These are phyloP conservation scores for Caenorhabditis sp. DNA, from an alignment of 2,888 invertebrate genomes.

Conservation along the genomic window DNA sequence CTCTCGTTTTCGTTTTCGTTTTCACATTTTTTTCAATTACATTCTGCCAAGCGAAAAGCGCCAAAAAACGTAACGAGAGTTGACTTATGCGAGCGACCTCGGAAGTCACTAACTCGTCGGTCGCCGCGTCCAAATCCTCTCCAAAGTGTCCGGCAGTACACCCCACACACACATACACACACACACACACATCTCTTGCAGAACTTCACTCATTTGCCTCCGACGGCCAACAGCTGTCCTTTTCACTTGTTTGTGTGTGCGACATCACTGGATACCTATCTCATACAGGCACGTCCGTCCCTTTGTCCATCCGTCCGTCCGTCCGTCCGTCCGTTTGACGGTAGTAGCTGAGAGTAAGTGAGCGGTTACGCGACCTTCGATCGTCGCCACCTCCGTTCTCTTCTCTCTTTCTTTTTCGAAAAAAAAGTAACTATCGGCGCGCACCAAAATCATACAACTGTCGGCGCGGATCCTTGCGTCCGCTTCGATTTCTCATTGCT, in stretches of 20 bases:
- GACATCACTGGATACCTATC: conserved; percentile 27
- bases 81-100: conserved; percentile 12
- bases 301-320: too few species aligned
- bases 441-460: too few species aligned
- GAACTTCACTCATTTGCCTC: conserved; percentile 1
- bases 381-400: background rate
- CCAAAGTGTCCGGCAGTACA: background rate
- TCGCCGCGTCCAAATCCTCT: background rate
- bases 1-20: background rate
- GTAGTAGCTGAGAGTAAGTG: background rate
- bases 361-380: conserved; percentile 13
- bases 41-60: conserved; percentile 14
- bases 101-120: background rate
- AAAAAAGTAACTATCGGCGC: too few species aligned
- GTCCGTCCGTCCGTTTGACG: background rate
- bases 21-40: conserved; percentile 30
- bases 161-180: background rate
- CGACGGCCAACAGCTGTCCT: conserved; percentile 26
- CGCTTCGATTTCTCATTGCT: background rate
- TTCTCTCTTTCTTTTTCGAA: background rate
- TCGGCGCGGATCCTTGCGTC: background rate
- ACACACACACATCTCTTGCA: background rate
- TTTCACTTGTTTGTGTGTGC: conserved; percentile 16
- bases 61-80: background rate
- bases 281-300: conserved; percentile 5